Percentiles rank a stretch among this genome's conserved stretches.
These are phyloP conservation scores for Brachionus rubens DNA, from an alignment of 1,140 invertebrate species.

Conservation along the genomic window DNA sequence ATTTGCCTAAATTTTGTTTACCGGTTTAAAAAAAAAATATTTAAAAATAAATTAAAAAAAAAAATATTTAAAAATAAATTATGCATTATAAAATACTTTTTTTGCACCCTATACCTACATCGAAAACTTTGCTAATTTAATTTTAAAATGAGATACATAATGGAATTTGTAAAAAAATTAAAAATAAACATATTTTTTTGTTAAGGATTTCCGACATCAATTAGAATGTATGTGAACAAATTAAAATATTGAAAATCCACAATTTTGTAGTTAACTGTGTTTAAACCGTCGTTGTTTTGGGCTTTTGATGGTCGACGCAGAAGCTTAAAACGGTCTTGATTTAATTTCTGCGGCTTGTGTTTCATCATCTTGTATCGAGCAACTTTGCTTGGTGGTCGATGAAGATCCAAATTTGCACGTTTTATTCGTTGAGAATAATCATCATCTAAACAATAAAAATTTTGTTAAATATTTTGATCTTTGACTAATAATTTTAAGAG, in stretches of 20 bases:
- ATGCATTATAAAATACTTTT: too few relatives aligned
- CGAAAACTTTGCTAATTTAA: too few relatives aligned
- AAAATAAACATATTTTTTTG: too few relatives aligned
- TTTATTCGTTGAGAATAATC: neutral
- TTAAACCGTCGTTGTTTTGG: conserved; percentile 23
- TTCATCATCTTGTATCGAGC: conserved; percentile 58
- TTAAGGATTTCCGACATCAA: conserved; percentile 23
- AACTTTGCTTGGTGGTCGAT: conserved; percentile 52
- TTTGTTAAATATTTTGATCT: neutral
- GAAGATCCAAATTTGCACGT: conserved; percentile 43
- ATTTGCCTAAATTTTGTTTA: too few relatives aligned
- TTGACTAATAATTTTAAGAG: neutral
- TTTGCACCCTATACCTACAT: too few relatives aligned
- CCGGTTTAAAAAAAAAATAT: too few relatives aligned
- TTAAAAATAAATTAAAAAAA: too few relatives aligned
- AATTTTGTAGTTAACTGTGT: conserved; percentile 12
- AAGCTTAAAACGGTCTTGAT: conserved; percentile 36
- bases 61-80: too few relatives aligned
- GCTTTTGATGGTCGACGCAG: neutral
- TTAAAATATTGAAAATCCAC: neutral
- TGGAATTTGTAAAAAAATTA: neutral
- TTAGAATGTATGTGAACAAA: conserved; percentile 31
- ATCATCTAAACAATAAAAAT: conserved; percentile 3
- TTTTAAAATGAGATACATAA: too few relatives aligned
- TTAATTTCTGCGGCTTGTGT: conserved; percentile 48